phyloP scores from a whole-genome alignment of 1,140 invertebrate genomes.

The Yoshiicerus persimilis region DNA sequence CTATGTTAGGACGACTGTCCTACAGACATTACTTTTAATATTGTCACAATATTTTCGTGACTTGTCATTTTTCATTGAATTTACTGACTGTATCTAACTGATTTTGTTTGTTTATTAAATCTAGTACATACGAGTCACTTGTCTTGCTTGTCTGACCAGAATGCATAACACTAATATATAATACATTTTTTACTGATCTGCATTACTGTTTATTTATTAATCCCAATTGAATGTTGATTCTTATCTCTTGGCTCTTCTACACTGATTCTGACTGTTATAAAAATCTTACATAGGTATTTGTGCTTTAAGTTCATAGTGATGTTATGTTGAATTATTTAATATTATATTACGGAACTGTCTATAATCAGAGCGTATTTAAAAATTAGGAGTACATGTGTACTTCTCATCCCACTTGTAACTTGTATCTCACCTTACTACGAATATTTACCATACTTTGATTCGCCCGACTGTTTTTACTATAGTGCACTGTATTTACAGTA shows the following conservation, averaged over 20 bases:
- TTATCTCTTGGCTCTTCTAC: neutral
- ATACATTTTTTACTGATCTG: neutral
- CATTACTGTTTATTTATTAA: slow-evolving; percentile 1
- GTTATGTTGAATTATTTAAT: too few relatives aligned
- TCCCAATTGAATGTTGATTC: neutral
- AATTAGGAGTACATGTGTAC: too few relatives aligned
- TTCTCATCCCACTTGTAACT: too few relatives aligned
- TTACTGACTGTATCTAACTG: neutral
- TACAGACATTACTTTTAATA: slow-evolving; percentile 2
- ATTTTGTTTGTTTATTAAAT: neutral
- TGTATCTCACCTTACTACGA: too few relatives aligned
- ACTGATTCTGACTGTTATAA: neutral
- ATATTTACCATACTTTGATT: too few relatives aligned
- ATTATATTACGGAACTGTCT: too few relatives aligned
- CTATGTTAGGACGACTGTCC: neutral
- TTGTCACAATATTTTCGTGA: slow-evolving; percentile 34
- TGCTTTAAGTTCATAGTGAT: too few relatives aligned
- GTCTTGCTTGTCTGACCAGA: neutral
- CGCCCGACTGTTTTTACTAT: too few relatives aligned
- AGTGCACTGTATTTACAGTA: too few relatives aligned
- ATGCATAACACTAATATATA: neutral
- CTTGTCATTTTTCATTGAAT: slow-evolving; percentile 11
- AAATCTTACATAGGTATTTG: too few relatives aligned
- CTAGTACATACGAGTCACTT: neutral
- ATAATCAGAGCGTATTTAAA: too few relatives aligned